These are phyloP conservation scores for Hesperia comma DNA, from an alignment of 2,888 invertebrate genomes.

Conservation along the genomic window DNA sequence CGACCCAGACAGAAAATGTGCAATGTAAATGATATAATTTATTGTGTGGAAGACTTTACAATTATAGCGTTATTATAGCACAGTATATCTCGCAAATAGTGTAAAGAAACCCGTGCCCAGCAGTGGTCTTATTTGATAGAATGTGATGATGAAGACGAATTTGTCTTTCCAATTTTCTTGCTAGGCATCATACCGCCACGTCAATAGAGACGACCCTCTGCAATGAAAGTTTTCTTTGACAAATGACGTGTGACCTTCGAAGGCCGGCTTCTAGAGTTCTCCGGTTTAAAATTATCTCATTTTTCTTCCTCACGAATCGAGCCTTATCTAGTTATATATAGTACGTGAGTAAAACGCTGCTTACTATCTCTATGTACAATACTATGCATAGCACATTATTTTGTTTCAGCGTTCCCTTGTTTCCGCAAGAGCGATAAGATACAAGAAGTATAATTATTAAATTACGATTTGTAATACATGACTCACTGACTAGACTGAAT, in stretches of 20 bases:
- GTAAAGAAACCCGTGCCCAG: no score
- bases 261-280: slow-evolving; percentile 73
- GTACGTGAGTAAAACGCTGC: slow-evolving; percentile 28
- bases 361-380: slow-evolving; percentile 11
- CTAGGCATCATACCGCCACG: neutral
- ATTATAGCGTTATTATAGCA: no score
- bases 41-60: no score
- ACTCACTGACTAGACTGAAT: no score
- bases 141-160: no score
- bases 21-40: no score
- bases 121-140: no score
- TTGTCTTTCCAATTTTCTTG: no score
- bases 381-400: no score
- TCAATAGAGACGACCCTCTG: slow-evolving; percentile 2
- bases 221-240: slow-evolving; percentile 52
- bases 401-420: neutral
- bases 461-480: no score
- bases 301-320: slow-evolving; percentile 50
- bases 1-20: no score
- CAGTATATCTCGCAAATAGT: no score
- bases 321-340: slow-evolving; percentile 26
- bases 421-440: neutral
- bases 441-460: neutral
- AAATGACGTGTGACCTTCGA: slow-evolving; percentile 61
- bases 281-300: slow-evolving; percentile 56